Evolutionary conservation across 2,888 invertebrate species (phyloP).

Genomic region (Rhopalosiphum nymphaeae): DNA sequence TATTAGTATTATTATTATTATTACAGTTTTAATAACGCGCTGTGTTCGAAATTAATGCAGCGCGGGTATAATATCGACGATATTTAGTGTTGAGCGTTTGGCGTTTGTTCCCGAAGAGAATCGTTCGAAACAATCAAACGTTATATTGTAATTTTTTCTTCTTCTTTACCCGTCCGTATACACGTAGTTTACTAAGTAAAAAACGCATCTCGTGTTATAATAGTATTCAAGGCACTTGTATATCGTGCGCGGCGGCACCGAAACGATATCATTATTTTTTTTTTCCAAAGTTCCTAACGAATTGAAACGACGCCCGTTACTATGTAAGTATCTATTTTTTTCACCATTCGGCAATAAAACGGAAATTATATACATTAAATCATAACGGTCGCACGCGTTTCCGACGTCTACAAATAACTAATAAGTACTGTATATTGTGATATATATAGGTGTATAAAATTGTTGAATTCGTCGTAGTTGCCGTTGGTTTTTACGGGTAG

Average conservation of each 20-base stretch:
- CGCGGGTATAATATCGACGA: not conserved
- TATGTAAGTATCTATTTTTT: not conserved
- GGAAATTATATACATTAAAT: constrained; percentile 6
- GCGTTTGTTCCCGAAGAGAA: not conserved
- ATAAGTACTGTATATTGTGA: no score
- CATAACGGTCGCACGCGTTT: not conserved
- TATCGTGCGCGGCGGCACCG: not conserved
- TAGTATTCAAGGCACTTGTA: not conserved
- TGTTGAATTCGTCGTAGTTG: not conserved
- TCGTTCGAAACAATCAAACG: constrained; percentile 19
- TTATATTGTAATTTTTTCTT: not conserved
- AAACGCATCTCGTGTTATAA: not conserved
- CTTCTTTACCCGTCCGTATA: not conserved
- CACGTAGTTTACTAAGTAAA: not conserved
- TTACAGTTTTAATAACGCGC: constrained; percentile 51
- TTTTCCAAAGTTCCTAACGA: constrained; percentile 8
- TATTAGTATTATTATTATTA: constrained; percentile 7
- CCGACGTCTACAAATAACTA: constrained; percentile 14
- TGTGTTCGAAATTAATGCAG: constrained; percentile 27
- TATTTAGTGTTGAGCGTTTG: not conserved
- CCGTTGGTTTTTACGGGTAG: not conserved
- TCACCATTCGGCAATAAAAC: constrained; percentile 15
- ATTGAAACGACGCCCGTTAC: not conserved
- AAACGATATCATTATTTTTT: constrained; percentile 24
- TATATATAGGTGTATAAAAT: not conserved